phyloP scores from a whole-genome alignment of 2,888 invertebrate species.

The Mythimna albipuncta region DNA sequence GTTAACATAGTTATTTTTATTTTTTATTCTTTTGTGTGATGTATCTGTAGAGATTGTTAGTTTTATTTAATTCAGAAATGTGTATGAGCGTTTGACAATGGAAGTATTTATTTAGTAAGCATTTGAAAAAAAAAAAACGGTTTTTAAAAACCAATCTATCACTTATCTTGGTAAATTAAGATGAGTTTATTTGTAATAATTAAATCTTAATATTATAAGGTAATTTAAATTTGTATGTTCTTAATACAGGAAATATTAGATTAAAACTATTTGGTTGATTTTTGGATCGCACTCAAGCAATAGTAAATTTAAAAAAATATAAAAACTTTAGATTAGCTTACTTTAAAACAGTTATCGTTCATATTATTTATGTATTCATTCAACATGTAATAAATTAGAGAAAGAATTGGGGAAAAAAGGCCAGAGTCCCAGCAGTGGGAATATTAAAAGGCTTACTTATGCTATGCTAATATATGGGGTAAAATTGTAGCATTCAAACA shows the following conservation, averaged over 20 bases:
- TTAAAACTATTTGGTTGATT: background rate
- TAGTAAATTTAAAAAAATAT: no score
- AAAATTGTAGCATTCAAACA: slow-evolving; percentile 40
- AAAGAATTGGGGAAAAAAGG: no score
- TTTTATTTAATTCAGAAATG: background rate
- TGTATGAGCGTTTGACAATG: slow-evolving; percentile 2
- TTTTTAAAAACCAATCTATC: background rate
- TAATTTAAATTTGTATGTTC: background rate
- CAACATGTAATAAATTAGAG: background rate
- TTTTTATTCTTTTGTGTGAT: background rate
- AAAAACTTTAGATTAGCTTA: no score
- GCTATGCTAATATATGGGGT: slow-evolving; percentile 1
- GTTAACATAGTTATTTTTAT: no score
- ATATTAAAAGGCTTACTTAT: no score
- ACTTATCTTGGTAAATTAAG: background rate
- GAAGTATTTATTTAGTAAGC: background rate
- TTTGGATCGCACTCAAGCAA: no score
- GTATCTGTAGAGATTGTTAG: background rate
- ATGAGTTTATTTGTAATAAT: background rate
- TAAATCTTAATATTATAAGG: no score
- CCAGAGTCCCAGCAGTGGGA: no score
- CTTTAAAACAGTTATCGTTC: background rate
- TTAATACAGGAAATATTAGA: background rate
- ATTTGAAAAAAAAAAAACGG: slow-evolving; percentile 11
- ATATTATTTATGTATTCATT: background rate